phyloP scores from a whole-genome alignment of 2,888 invertebrate species.

The Margaritifera margaritifera region DNA sequence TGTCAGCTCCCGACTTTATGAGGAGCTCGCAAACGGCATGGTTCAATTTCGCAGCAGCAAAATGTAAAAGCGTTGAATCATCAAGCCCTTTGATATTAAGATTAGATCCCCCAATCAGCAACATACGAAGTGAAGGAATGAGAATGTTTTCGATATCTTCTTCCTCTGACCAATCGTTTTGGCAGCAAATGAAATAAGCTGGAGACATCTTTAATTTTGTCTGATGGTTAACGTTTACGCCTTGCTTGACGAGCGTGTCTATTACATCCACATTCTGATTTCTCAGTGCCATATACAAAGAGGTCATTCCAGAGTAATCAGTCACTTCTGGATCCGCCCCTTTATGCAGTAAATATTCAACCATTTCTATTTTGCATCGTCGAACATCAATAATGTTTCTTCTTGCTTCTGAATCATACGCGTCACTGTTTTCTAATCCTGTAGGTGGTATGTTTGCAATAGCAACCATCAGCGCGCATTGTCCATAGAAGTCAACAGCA shows the following conservation, averaged over 20 bases:
- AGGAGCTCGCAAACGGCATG: not conserved
- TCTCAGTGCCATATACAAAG: conserved; percentile 2
- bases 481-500: conserved; percentile 4
- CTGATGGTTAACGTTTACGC: conserved; percentile 2
- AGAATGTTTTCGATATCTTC: conserved; percentile 4
- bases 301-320: conserved; percentile 10
- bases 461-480: conserved; percentile 4
- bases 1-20: conserved; percentile 11
- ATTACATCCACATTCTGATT: conserved; percentile 12
- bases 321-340: conserved; percentile 19
- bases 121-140: conserved; percentile 8
- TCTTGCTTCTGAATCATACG: not conserved
- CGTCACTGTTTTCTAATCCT: not conserved
- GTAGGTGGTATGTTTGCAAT: conserved; percentile 2
- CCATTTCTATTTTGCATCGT: conserved; percentile 3
- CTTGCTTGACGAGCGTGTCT: conserved; percentile 5
- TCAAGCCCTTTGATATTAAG: conserved; percentile 15
- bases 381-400: not conserved
- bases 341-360: conserved; percentile 18
- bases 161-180: conserved; percentile 1
- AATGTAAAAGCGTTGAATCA: conserved; percentile 13
- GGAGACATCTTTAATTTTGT: conserved; percentile 6
- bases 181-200: conserved; percentile 6
- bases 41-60: conserved; percentile 11
- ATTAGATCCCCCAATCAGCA: conserved; percentile 9